phyloP scores from a whole-genome alignment of 2,113 vertebrate genomes.

The Podiceps cristatus region DNA sequence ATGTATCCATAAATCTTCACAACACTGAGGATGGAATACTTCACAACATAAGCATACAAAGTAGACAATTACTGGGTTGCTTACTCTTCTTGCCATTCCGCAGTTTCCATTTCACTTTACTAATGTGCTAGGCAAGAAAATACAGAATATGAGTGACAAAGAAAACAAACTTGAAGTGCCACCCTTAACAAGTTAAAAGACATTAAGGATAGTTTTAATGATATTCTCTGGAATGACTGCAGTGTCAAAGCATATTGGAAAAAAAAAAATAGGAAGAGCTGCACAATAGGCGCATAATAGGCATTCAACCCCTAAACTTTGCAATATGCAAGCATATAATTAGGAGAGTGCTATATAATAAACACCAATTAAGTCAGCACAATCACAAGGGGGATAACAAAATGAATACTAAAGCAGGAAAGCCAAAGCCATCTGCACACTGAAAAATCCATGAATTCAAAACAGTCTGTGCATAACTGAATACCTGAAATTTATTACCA shows the following conservation, averaged over 20 bases:
- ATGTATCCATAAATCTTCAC: not conserved
- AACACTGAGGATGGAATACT: not conserved
- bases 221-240: not conserved
- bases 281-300: not conserved
- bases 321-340: constrained; percentile 37
- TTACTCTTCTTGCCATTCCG: not conserved
- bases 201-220: not conserved
- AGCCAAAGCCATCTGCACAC: not conserved
- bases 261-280: not conserved
- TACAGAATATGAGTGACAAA: not conserved
- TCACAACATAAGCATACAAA: not conserved
- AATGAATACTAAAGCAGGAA: constrained; percentile 7
- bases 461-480: not conserved
- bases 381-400: constrained; percentile 27
- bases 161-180: not conserved
- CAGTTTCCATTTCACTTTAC: not conserved
- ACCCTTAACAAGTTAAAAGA: not conserved
- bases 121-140: not conserved
- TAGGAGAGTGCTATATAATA: constrained; percentile 31
- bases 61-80: constrained; percentile 12
- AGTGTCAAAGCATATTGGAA: constrained; percentile 3
- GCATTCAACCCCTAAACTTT: constrained; percentile 13
- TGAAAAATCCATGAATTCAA: not conserved
- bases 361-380: constrained; percentile 45
- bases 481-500: not conserved